Base-by-base conservation (phyloP, 2,113 vertebrate genomes). In the Zosterops japonicus region DNA sequence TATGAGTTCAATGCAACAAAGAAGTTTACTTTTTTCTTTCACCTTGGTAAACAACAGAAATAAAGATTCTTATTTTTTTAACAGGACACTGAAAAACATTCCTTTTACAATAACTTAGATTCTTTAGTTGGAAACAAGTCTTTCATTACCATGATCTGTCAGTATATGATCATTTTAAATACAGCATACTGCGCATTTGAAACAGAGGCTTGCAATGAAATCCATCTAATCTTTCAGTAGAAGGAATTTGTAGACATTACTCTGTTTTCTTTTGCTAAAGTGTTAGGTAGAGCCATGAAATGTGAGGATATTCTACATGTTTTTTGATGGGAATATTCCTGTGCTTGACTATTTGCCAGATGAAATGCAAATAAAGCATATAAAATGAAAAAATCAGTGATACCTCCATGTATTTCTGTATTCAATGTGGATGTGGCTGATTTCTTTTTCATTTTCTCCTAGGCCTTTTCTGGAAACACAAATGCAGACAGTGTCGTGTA, bases 401-500 rank as follows among this genome's bases (percentile, higher is more conserved):
- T 46, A 27, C 4, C 56, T 68, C 15, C 7, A 7, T 56, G 2
- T 67, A 35, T 36, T 50, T 50, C 12, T 89, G 12, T 56, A 49
- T 68, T 80, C 12, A 49, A 1, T 93, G n/a, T 25, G 27, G 18
- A 47, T 69, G 21, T 49, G 18, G 2, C 15, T 95, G 55, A 97
- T 75, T 50, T 68, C 5, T 75, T 93, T 83, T 87, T 67, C 18
- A 21, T 94, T 93, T 95, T 88, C 53, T 96, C 94, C 35, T 55
- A 98, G 98, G 98, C 98, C 5, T 98, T 99, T 94, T 93, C 97
- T 68, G 98, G 98, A 95, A 99, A 99, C 81, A 97, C 97, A 74
- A 99, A 99, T 69, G 98, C 98, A 18, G 98, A 99, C 97, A 98
- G 97, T 57, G 98, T 99, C 2, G 95, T 99, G 42, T 97, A 98